These are phyloP conservation scores for Spheniscus mendiculus DNA, from an alignment of 2,113 vertebrate genomes.

Conservation along the genomic window DNA sequence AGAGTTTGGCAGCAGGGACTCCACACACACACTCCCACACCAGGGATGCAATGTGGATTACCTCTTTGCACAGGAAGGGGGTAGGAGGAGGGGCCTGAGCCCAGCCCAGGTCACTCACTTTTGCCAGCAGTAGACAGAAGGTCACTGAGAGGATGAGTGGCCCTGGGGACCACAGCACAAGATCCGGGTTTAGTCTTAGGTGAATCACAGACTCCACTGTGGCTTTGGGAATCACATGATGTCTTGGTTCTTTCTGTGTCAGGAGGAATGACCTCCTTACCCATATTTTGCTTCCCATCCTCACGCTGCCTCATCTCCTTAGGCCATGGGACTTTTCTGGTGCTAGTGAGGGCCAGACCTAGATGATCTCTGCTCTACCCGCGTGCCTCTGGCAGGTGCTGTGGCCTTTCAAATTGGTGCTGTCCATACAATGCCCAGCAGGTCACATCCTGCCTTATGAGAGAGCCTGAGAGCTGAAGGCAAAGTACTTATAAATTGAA, in stretches of 20 bases:
- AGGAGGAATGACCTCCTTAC: constrained; percentile 17
- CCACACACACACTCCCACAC: accelerated
- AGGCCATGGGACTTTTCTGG: neutral
- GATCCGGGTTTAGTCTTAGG: neutral
- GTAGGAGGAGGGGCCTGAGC: neutral
- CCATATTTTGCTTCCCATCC: neutral
- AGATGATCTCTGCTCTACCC: neutral
- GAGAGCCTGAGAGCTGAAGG: neutral
- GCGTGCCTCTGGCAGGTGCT: neutral
- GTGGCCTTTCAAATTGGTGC: neutral
- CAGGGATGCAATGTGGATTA: neutral
- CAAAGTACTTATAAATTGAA: neutral
- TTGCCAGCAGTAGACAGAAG: neutral
- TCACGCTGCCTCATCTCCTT: neutral
- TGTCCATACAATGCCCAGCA: neutral
- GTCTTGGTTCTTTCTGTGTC: neutral
- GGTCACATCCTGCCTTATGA: neutral
- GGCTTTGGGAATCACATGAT: neutral
- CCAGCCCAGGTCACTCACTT: neutral
- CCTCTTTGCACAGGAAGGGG: neutral
- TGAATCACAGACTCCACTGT: neutral
- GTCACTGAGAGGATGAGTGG: neutral
- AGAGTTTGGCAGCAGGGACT: neutral
- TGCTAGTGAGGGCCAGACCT: neutral
- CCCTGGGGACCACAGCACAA: neutral